Evolutionary conservation across 2,888 invertebrate genomes (phyloP).

Genomic region (Scaptomyza flava): DNA sequence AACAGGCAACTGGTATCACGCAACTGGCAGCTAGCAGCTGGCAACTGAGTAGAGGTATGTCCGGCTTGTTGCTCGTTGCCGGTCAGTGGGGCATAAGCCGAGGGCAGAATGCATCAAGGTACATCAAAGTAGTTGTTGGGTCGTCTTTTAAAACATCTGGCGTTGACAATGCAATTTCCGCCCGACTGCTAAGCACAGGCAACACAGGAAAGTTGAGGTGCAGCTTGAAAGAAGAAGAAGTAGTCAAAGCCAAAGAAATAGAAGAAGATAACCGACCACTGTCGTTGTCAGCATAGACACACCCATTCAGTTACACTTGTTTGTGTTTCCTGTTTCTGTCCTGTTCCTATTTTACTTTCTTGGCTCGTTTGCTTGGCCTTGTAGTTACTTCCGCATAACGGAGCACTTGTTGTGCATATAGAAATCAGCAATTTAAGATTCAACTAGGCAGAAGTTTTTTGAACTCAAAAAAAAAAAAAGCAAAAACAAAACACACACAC

Average conservation of each 20-base stretch:
- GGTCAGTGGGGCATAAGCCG: conserved; percentile 13
- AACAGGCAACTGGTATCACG: not conserved
- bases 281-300: conserved; percentile 10
- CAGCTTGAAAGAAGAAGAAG: conserved; percentile 11
- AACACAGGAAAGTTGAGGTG: conserved; percentile 28
- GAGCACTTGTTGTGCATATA: conserved; percentile 53
- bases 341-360: conserved; percentile 12
- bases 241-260: not conserved
- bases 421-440: conserved; percentile 66
- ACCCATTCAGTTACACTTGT: conserved; percentile 23
- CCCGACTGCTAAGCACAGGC: conserved; percentile 48
- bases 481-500: not conserved
- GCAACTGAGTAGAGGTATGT: conserved; percentile 10
- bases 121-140: conserved; percentile 14
- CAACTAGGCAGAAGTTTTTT: conserved; percentile 42
- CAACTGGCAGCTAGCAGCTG: not conserved
- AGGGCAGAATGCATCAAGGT: not conserved
- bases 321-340: conserved; percentile 47
- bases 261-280: not conserved
- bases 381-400: conserved; percentile 20
- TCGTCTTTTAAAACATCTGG: conserved; percentile 50
- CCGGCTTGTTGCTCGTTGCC: conserved; percentile 1
- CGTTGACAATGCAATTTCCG: conserved; percentile 77
- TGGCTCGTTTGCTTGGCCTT: conserved; percentile 20
- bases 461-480: not conserved